Base-by-base conservation (phyloP, 2,797 vertebrate genomes). In the Eremophila alpestris region DNA sequence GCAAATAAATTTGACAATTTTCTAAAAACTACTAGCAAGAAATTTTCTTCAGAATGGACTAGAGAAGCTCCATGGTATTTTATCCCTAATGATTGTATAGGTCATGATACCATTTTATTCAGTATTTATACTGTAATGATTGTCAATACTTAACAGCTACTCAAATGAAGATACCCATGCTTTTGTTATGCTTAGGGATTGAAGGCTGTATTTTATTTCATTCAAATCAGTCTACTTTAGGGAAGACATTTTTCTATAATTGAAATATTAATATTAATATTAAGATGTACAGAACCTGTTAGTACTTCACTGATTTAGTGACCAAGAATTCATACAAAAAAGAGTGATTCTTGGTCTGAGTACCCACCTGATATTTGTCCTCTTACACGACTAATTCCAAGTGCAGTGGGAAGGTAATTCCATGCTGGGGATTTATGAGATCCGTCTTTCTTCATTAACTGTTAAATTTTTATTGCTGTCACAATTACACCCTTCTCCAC, bases 371-470 rank as follows among this genome's bases (percentile, higher is more conserved):
- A 45, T 26, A 19, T 3, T 51, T 65, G 9, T 32, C 29, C 16
- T 69, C 22, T 55, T 23, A 55, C 18, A 29, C 18, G 21, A n/a
- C 13, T 13, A 18, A 10, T 52, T 73, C 6, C 27, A 70, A 38
- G 32, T n/a, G 18, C 48, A 45, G 7, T 12, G 26, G 56, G 19
- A 94, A 87, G 26, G 20, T 5, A 12, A 74, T 30, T 17, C 30
- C 32, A 0, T 17, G 2, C 20, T 60, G 32, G 10, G 32, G 24
- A 22, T 3, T 0, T 7, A 11, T 0, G 5, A 85, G 22, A 70
- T 21, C 17, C 24, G 46, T 46, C 21, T 59, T 40, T 55, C 27
- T 83, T 41, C 54, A n/a, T 64, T 68, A 75, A 29, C 12, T 41
- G 6, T 14, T 52, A 56, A 13, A 40, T 69, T 83, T 76, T 36